Base-by-base conservation (phyloP, 2,888 invertebrate genomes). In the Linnaemya vulpina region DNA sequence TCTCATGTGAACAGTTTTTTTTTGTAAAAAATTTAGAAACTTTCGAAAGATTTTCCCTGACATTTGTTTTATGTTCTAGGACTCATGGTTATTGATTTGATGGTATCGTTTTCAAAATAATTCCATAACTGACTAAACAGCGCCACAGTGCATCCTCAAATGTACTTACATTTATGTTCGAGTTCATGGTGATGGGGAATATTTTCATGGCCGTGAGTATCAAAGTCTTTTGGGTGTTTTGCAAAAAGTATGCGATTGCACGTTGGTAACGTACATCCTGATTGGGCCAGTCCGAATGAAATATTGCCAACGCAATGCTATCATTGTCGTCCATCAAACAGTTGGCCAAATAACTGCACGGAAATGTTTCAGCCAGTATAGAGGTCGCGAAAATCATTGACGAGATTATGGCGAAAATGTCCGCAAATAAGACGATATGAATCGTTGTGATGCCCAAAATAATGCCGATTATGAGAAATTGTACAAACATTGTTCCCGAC, bases 401-500 rank as follows among this genome's bases (percentile, higher is more conserved):
- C 2, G 88, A 88, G 17, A 90, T 81, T 4, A 87, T 86, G 1
- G 89, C 87, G 0, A 86, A 86, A 9, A 87, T 77, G 20, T 87
- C 87, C 4, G 89, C 88, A 38, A 88, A 89, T 17, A 89, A 38
- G 0, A 88, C 82, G 51, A 90, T 88, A 17, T 90, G 90, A 0
- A 90, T 88, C 0, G 89, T 74, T 1, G 88, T 88, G 5, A 87
- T 87, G 4, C 90, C 89, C 49, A 89, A 73, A 4, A 88, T 88
- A 3, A 89, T 22, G 2, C 88, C 90, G 11, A 90, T 87, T 0
- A 89, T 88, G 51, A 90, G 40, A n/a, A 90, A 87, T 43, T 90
- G 90, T 38, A 90, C 87, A 67, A 90, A 90, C 30, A 89, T 87
- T 0, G 90, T 90, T 40, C 87, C 87, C 1, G 89, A 89, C 15